Evolutionary conservation across 2,888 invertebrate genomes (phyloP), one percentile per base, ranked within the genome.

Genomic region (Meandrusa payeni): DNA sequence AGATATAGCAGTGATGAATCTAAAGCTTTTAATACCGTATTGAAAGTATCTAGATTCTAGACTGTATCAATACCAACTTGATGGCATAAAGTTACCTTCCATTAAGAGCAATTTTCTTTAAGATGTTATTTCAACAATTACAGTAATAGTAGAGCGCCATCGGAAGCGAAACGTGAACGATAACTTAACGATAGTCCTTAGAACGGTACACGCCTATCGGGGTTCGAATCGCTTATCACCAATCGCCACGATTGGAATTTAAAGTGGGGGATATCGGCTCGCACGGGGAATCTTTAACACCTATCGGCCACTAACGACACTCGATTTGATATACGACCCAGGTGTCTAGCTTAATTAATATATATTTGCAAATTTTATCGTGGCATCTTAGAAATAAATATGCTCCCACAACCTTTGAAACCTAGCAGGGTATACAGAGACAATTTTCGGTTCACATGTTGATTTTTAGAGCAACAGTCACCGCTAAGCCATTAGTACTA

Each of bases 161-260:
- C 81, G 61, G 85, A 85, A 83, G 86, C 83, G 65, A 76, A 83
- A 76, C 86, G 83, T 83, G 85, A 80, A 73, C 79, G 80, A 86
- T 86, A 83, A 83, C 76, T 85, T 76, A 75, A 66, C 78, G 77
- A 80, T 76, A 79, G 64, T 59, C 66, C 63, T 58, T 59, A 61
- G 59, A 82, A 81, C 82, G 83, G 82, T 76, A 81, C 77, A 46
- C 60, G 67, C 73, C 69, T 68, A 76, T 76, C 79, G 75, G 77
- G 76, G 79, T 78, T 74, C 74, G 69, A 76, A 80, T 80, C 72
- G 79, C 67, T 77, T 83, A 82, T 83, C 81, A 69, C 57, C 64
- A 73, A 82, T 78, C 76, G 67, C 71, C 75, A 66, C 70, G 71
- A 72, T 76, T 61, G 80, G 83, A 81, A 83, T 85, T 81, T 75